A percentile compares a stretch with the other conserved stretches of the same genome.
Conservation (phyloP, 2,888 invertebrate genomes). For the Synergus itoensis region DNA sequence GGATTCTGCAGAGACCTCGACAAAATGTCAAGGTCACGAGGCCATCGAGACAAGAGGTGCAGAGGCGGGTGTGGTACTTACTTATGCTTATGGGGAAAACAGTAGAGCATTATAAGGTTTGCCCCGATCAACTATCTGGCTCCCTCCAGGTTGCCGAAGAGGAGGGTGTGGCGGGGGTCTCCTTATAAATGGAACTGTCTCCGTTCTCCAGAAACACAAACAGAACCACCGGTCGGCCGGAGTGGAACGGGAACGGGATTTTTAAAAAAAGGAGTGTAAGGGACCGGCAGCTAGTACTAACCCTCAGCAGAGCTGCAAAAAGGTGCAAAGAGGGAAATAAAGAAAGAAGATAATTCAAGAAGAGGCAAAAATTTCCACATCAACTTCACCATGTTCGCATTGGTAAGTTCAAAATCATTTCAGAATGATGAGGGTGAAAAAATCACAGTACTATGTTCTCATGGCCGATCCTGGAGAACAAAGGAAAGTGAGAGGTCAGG, state of each 20-base stretch:
- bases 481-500: constrained; percentile 74
- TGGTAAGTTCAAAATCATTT: constrained; percentile 68
- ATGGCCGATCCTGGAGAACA: constrained; percentile 60
- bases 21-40: constrained; percentile 56
- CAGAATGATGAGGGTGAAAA: constrained; percentile 24
- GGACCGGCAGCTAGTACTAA: constrained; percentile 66
- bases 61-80: constrained; percentile 44
- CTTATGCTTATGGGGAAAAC: constrained; percentile 49
- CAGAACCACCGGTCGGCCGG: constrained; percentile 62
- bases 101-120: constrained; percentile 46
- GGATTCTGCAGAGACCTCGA: constrained; percentile 27
- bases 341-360: neutral
- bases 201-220: constrained; percentile 74
- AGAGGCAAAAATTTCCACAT: constrained; percentile 41
- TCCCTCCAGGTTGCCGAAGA: constrained; percentile 51
- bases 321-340: constrained; percentile 15
- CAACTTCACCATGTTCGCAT: constrained; percentile 67
- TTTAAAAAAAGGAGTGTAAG: constrained; percentile 47
- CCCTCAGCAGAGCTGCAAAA: constrained; percentile 65
- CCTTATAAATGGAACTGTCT: constrained; percentile 74
- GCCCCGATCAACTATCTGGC: constrained; percentile 54
- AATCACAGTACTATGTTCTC: constrained; percentile 40
- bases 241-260: constrained; percentile 45
- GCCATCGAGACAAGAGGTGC: constrained; percentile 42
- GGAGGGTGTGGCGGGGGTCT: constrained; percentile 67